Evolutionary conservation across 2,797 vertebrate genomes (phyloP), one percentile per base, ranked within the genome.

Genomic region (Mastacembelus armatus): DNA sequence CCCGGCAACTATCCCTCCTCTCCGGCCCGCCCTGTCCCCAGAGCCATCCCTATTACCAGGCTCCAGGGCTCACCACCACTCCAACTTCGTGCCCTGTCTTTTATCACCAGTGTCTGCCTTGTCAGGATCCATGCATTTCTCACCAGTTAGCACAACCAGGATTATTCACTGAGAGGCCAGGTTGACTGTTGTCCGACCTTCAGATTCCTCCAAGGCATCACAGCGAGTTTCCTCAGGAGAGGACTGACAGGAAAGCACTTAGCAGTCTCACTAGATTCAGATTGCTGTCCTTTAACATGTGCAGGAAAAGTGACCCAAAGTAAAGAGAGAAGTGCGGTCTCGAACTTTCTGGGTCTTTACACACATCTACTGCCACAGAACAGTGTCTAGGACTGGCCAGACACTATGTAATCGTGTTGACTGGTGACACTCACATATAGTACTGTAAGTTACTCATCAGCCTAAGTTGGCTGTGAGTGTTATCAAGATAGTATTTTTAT

Each of bases 51-150:
- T 16, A 8, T 72, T 67, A 62, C 78, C 71, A 42, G 74, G 72
- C 68, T 73, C 52, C 79, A 71, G 82, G 67, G 57, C 61, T 82
- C 67, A 57, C 74, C 72, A 49, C 60, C 77, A 77, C 74, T 88
- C 65, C 71, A 69, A 38, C 78, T 73, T 81, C 79, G 84, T 67
- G 78, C 69, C 77, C 77, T 74, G 76, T 59, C 61, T 72, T 88
- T 74, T 63, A 80, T 88, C 88, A 91, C 89, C 89, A 85, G 78
- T 84, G 57, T 87, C 88, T 89, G 91, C 91, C 89, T 91, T 85
- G 87, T 75, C 66, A 69, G 84, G 86, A 81, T 70, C 63, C 55
- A 71, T 71, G 63, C 71, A 66, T 79, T 82, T 75, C 70, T 81
- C 77, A 36, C 58, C 73, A 71, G 82, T 83, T 66, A 71, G 84